A percentile compares a stretch with the other conserved stretches of the same genome.
These are phyloP conservation scores for Heliconius congener DNA, from an alignment of 1,140 invertebrate genomes.

Conservation along the genomic window DNA sequence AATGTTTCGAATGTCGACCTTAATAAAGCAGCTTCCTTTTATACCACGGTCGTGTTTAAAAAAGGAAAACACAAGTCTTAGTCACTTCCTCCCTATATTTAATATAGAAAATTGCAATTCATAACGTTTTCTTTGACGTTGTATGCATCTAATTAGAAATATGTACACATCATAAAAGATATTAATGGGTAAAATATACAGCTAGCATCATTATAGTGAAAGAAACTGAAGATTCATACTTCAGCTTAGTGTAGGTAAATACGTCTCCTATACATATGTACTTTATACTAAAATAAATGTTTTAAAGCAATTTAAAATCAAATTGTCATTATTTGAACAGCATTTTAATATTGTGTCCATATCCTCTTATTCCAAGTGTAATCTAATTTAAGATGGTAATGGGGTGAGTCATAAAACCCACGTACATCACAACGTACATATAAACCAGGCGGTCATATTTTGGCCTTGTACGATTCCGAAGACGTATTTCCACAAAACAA, in stretches of 20 bases:
- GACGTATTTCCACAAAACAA: constrained; percentile 9
- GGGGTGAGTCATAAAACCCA: constrained; percentile 39
- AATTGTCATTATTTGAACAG: neutral
- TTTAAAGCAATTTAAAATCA: neutral
- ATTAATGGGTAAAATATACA: neutral
- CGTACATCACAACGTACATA: constrained; percentile 33
- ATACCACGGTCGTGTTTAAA: constrained; percentile 46
- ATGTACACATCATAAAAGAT: neutral
- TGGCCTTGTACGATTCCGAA: constrained; percentile 33
- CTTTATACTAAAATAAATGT: neutral
- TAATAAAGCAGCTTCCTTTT: constrained; percentile 63
- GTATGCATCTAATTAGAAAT: neutral
- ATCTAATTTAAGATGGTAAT: constrained; percentile 39
- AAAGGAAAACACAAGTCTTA: constrained; percentile 45
- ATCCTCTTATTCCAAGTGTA: constrained; percentile 30
- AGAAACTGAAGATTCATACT: neutral
- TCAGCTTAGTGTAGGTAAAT: neutral
- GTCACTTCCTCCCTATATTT: constrained; percentile 36
- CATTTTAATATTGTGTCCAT: constrained; percentile 24
- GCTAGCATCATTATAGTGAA: neutral
- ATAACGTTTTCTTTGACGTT: neutral
- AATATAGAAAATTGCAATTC: constrained; percentile 24
- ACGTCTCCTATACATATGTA: neutral
- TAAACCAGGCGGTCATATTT: constrained; percentile 32
- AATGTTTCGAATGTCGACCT: constrained; percentile 43